A percentile compares a stretch with the other conserved stretches of the same genome.
phyloP scores from a whole-genome alignment of 2,888 invertebrate genomes.

The Eristalis tenax region DNA sequence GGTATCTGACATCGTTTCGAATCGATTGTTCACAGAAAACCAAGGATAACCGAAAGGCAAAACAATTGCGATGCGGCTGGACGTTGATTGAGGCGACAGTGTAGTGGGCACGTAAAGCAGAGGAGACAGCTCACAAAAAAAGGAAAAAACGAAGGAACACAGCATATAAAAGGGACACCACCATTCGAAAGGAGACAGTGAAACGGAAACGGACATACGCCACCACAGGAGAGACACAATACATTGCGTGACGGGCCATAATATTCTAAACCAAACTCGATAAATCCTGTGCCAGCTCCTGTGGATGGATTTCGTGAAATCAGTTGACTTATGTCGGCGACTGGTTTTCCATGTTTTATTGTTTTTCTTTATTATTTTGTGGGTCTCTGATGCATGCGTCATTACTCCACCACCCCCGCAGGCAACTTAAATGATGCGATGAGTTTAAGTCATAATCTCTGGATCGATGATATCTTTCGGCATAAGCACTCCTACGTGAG shows the following conservation, averaged over 20 bases:
- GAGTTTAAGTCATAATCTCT: neutral
- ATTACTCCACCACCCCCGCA: neutral
- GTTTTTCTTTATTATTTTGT: no score
- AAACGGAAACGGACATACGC: constrained; percentile 68
- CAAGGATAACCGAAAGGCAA: constrained; percentile 27
- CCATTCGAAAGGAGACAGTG: constrained; percentile 34
- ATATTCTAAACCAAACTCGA: constrained; percentile 46
- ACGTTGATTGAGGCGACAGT: constrained; percentile 63
- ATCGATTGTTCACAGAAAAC: constrained; percentile 47
- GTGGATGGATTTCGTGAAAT: constrained; percentile 42
- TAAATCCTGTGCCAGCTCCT: constrained; percentile 24
- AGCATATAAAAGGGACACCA: constrained; percentile 31
- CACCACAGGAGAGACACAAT: constrained; percentile 26
- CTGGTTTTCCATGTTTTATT: neutral
- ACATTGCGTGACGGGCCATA: constrained; percentile 57
- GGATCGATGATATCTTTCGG: neutral
- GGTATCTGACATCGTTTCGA: constrained; percentile 56
- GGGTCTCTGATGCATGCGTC: neutral
- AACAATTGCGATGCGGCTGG: constrained; percentile 52
- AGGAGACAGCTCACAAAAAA: constrained; percentile 38
- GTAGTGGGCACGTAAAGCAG: constrained; percentile 47
- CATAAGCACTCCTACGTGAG: neutral
- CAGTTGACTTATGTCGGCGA: constrained; percentile 32
- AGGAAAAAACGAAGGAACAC: constrained; percentile 18
- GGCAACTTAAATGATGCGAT: neutral